Base-by-base conservation (phyloP, 1,140 invertebrate genomes). In the Diorhabda elongata region DNA sequence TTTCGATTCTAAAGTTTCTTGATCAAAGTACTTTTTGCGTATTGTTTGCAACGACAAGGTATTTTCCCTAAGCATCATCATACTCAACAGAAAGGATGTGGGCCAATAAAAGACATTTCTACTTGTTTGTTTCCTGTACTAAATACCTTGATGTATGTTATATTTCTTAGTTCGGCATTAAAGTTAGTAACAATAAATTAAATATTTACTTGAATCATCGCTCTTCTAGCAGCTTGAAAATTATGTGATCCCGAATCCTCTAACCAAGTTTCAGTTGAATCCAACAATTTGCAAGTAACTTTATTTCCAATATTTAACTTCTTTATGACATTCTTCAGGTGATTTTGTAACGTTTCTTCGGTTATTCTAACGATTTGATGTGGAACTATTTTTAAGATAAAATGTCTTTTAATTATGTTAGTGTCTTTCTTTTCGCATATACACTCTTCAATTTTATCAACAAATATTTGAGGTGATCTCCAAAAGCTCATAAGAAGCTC, bases 401-500 rank as follows among this genome's bases (percentile, higher is more conserved):
- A 74, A 66, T 77, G 65, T 56, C 76, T 73, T 63, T 78, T 79
- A 3, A 81, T 69, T 65, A 73, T 75, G 9, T 61, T 70, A 2
- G 58, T 71, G 47, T 80, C 76, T 47, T 76, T 73, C 60, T 79
- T 75, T 4, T 80, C 76, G 61, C 79, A 80, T 6, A 69, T 76
- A 60, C 78, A 80, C 60, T 75, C 74, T 61, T 78, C 61, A 4
- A 73, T 74, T 6, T 79, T 74, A 63, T 73, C 75, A 0, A 81
- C 52, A 42, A 70, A 72, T 47, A 80, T 75, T 2, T 76, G 75
- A 1, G 80, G 79, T 42, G 77, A 66, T 8, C 80, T 67, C 80
- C 80, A 81, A 61, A 77, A 79, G 67, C 79, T 76, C 79, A 81
- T 80, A 3, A 81, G 65, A 8, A 80, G 61, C 61, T 79, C 76